These are phyloP conservation scores for Lutjanus argentimaculatus DNA, from an alignment of 2,797 vertebrate genomes.

Conservation along the genomic window DNA sequence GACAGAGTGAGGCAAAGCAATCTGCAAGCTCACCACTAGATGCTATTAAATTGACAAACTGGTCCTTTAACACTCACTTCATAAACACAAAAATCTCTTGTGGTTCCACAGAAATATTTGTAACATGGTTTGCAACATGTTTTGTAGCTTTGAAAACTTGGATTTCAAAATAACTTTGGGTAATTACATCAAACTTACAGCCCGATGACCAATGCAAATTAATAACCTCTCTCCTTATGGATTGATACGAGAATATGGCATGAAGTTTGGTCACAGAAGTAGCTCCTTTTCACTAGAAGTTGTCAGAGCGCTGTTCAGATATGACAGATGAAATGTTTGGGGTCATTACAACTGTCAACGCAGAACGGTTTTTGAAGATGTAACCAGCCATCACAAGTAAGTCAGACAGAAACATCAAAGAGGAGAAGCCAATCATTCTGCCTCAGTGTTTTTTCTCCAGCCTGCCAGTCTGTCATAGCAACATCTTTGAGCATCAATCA, in stretches of 20 bases:
- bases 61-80: background rate
- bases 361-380: constrained; percentile 80
- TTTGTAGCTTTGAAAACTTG: constrained; percentile 26
- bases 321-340: constrained; percentile 83
- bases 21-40: no score
- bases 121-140: background rate
- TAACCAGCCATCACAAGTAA: constrained; percentile 78
- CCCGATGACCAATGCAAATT: constrained; percentile 60
- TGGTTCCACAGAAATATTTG: constrained; percentile 20
- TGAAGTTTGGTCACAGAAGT: constrained; percentile 62
- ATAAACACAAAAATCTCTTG: constrained; percentile 5
- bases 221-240: constrained; percentile 41
- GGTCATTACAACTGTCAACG: constrained; percentile 80
- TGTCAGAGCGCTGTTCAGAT: constrained; percentile 66
- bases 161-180: constrained; percentile 30
- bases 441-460: constrained; percentile 77
- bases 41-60: no score
- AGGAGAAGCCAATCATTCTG: constrained; percentile 81
- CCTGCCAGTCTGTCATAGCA: constrained; percentile 78
- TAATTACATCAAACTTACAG: constrained; percentile 54
- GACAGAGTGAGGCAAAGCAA: no score
- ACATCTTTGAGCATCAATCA: constrained; percentile 81
- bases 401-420: constrained; percentile 81
- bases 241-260: constrained; percentile 42
- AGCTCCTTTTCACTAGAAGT: constrained; percentile 59